Evolutionary conservation across 2,797 vertebrate species (phyloP), one percentile per base, ranked within the genome.

Genomic region (Margarornis squamiger): DNA sequence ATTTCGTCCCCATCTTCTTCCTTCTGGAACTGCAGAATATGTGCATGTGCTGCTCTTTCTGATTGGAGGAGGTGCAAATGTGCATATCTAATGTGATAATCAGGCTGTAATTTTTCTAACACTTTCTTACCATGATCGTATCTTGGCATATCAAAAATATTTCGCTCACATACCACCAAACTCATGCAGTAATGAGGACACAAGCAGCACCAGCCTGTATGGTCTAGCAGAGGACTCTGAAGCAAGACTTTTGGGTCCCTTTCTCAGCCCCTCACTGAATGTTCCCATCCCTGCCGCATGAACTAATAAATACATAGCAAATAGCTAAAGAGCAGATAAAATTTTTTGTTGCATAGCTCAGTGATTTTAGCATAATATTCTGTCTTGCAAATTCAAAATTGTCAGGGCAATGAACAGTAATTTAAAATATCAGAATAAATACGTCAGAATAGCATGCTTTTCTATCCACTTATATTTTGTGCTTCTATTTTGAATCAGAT

Each of bases 401-500:
- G 26, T 80, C 58, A 14, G 66, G 48, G 75, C 82, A 92, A 51
- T 91, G 81, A 89, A 55, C 65, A 78, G 65, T 51, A 20, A 62
- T 91, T 90, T 94, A 57, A 95, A 96, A 43, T 70, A 90, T 45
- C 49, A 74, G 79, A 88, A 88, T 80, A 93, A 93, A 52, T 93
- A 95, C 88, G 23, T 78, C 82, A 75, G 70, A 84, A 82, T 36
- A 72, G 3, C 36, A 12, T 66, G 51, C 36, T 84, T 96, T 94
- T 80, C 62, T 80, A 77, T 83, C 57, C 55, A 23, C 14, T 86
- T 65, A 19, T 24, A 45, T 52, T 86, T 91, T 75, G 17, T 84
- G 39, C 65, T 88, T 78, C 68, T 86, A 18, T 84, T 95, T 91
- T 72, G 41, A 88, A 81, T 78, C 36, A 63, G 46, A 84, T 70